phyloP scores from a whole-genome alignment of 2,797 vertebrate genomes.

The Eulemur mongoz region DNA sequence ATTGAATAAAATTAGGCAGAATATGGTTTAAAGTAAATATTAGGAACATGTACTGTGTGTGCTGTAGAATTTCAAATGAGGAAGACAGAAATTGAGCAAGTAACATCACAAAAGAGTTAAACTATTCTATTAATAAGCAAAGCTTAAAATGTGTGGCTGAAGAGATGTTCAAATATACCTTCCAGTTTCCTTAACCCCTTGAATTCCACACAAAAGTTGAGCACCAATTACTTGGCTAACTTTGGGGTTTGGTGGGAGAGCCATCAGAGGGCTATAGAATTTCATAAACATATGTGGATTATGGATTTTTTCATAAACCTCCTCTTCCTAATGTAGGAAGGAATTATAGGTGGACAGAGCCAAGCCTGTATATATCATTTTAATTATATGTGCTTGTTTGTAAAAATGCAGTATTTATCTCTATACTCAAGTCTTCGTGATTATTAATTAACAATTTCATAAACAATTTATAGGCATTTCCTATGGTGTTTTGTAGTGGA shows the following conservation, averaged over 20 bases:
- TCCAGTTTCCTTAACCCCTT: background rate
- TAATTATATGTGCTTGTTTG: background rate
- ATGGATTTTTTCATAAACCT: background rate
- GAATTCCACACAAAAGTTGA: background rate
- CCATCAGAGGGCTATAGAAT: background rate
- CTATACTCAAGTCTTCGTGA: background rate
- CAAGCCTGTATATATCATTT: background rate
- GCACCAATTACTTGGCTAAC: background rate
- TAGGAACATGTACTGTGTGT: background rate
- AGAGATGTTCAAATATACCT: background rate
- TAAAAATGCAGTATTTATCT: background rate
- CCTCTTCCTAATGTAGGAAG: background rate
- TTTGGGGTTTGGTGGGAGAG: background rate
- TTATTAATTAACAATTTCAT: background rate
- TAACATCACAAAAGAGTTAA: background rate
- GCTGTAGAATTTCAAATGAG: background rate
- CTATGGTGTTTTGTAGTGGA: background rate
- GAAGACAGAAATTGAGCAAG: background rate
- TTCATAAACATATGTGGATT: background rate
- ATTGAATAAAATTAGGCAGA: background rate
- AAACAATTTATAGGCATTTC: background rate
- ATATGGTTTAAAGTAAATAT: background rate
- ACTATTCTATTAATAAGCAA: background rate
- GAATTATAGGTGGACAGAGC: background rate
- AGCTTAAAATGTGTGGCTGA: background rate